Percentiles rank a stretch among this genome's conserved stretches.
These are phyloP conservation scores for Leptinotarsa defecta DNA, from an alignment of 1,140 invertebrate species.

Conservation along the genomic window DNA sequence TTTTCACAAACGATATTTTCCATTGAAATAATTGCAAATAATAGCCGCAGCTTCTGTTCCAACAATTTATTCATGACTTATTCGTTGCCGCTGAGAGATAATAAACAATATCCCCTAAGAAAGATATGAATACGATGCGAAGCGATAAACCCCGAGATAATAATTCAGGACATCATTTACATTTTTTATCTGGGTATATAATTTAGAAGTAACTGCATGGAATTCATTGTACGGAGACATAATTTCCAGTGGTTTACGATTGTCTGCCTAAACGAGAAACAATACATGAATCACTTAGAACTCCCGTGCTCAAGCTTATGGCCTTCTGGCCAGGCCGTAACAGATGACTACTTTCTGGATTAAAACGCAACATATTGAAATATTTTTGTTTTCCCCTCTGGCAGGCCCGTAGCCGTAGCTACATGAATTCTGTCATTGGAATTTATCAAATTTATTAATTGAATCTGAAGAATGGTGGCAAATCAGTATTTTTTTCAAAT, in stretches of 20 bases:
- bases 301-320: constrained; percentile 33
- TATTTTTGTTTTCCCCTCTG: constrained; percentile 48
- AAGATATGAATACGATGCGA: constrained; percentile 29
- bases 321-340: constrained; percentile 42
- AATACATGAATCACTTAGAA: constrained; percentile 56
- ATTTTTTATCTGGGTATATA: constrained; percentile 50
- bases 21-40: no score
- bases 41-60: background rate
- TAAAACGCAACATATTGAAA: constrained; percentile 55
- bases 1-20: no score
- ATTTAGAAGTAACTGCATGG: constrained; percentile 46
- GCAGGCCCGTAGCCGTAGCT: background rate
- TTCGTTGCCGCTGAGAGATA: constrained; percentile 11
- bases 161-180: constrained; percentile 49
- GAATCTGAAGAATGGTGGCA: no score
- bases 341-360: constrained; percentile 55
- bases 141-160: constrained; percentile 35
- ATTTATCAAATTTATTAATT: background rate
- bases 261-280: constrained; percentile 53
- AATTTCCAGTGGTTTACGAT: constrained; percentile 55
- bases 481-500: no score
- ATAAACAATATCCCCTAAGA: constrained; percentile 32
- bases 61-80: constrained; percentile 6
- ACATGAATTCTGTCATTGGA: no score
- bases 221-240: constrained; percentile 53